These are phyloP conservation scores for Drosophila histrio DNA, from an alignment of 2,888 invertebrate species.

Conservation along the genomic window DNA sequence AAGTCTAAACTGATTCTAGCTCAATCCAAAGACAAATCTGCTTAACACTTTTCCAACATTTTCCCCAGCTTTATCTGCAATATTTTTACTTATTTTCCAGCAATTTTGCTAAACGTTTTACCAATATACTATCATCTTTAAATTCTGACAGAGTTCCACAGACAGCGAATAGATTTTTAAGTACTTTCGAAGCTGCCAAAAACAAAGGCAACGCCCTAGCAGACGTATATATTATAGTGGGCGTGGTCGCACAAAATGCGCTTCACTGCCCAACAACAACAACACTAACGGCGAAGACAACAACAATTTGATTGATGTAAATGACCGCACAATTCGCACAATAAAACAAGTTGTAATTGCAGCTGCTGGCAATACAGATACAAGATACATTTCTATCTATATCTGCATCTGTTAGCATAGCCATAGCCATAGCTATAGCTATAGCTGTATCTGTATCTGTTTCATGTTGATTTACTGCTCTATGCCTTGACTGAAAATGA, in stretches of 20 bases:
- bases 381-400: slow-evolving; percentile 60
- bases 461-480: slow-evolving; percentile 11
- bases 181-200: not conserved
- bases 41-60: too few species aligned
- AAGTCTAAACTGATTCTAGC: too few species aligned
- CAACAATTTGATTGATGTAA: slow-evolving; percentile 69
- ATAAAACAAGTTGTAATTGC: slow-evolving; percentile 72
- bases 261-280: slow-evolving; percentile 43
- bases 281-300: slow-evolving; percentile 15
- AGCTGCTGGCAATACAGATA: slow-evolving; percentile 30
- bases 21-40: too few species aligned
- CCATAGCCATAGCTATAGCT: slow-evolving; percentile 7
- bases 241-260: slow-evolving; percentile 35
- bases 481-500: not conserved
- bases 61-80: too few species aligned
- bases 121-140: too few species aligned
- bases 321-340: slow-evolving; percentile 72
- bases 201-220: too few species aligned
- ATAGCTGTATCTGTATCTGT: slow-evolving; percentile 6
- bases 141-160: not conserved
- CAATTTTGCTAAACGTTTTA: too few species aligned
- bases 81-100: too few species aligned
- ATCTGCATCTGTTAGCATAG: slow-evolving; percentile 21
- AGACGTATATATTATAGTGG: too few species aligned
- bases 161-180: not conserved